Percentiles rank a stretch among this genome's conserved stretches.
These are phyloP conservation scores for cat (Felis catus) DNA, from an alignment of 2,113 vertebrate species.

Conservation along the genomic window F.catus_Fca126_mat1.0 CM031423.1:46770501-46771000, in stretches of 20 bases:
- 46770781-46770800: not conserved
- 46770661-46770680: too few relatives aligned
- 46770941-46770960: not conserved
- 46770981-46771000: not conserved
- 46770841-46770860: not conserved
- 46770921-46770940: not conserved
- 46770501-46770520: too few relatives aligned
- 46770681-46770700: accelerated
- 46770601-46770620: not conserved
- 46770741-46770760: not conserved
- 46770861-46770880: not conserved
- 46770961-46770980: not conserved
- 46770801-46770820: not conserved
- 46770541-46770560: not conserved
- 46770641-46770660: not conserved
- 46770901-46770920: not conserved
- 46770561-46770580: not conserved
- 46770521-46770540: too few relatives aligned
- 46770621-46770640: not conserved
- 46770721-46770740: too few relatives aligned
- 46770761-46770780: not conserved
- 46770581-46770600: not conserved
- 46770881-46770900: not conserved
- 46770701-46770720: not conserved
- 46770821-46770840: not conserved